Conservation (phyloP, 2,888 invertebrate genomes). For the Lasioglossum malachurum region DNA sequence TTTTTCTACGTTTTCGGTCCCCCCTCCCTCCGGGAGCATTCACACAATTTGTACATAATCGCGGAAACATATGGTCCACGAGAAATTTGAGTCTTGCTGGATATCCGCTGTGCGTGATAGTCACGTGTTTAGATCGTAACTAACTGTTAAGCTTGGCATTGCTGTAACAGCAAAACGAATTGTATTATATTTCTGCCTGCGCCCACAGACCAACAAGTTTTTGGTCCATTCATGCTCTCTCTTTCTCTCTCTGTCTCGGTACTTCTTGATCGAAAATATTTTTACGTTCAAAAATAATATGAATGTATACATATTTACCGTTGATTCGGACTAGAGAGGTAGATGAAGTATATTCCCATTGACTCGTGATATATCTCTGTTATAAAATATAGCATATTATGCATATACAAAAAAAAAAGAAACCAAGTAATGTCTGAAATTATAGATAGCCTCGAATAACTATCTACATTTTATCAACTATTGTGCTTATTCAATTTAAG, state of each 20-base stretch:
- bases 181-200: background rate
- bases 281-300: background rate
- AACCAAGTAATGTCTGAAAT: conserved; percentile 55
- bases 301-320: background rate
- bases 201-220: background rate
- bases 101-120: background rate
- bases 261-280: background rate
- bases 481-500: conserved; percentile 66
- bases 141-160: background rate
- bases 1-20: background rate
- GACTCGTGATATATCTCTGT: conserved; percentile 61
- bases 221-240: background rate
- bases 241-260: background rate
- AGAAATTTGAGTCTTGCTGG: background rate
- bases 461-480: conserved; percentile 66
- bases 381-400: conserved; percentile 44
- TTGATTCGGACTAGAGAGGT: background rate
- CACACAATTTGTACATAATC: background rate
- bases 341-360: conserved; percentile 66
- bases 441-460: conserved; percentile 66
- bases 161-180: background rate
- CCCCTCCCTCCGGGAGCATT: background rate
- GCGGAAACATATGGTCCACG: background rate
- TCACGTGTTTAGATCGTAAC: background rate
- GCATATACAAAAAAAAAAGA: conserved; percentile 23